Percentiles rank a stretch among this genome's conserved stretches.
Conservation (phyloP, 1,140 invertebrate genomes). For the Batillaria attramentaria region DNA sequence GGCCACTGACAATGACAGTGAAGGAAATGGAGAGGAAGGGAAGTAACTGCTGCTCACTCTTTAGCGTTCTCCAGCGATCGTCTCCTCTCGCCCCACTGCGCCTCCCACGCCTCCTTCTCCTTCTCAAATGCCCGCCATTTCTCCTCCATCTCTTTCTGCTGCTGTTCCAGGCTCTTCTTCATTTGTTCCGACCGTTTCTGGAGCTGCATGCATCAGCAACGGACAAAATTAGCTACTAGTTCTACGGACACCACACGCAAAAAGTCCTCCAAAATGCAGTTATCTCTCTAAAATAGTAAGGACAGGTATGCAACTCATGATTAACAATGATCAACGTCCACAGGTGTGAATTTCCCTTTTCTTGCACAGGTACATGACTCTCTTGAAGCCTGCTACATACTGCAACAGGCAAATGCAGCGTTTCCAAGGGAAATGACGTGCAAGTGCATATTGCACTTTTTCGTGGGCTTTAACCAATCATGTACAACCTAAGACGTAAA, state of each 20-base stretch:
- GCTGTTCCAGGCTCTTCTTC: constrained; percentile 76
- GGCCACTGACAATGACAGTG: background rate
- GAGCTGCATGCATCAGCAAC: constrained; percentile 54
- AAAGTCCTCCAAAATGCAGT: background rate
- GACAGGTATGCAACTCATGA: background rate
- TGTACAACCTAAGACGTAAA: no score
- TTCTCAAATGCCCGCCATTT: constrained; percentile 87
- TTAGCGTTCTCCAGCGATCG: constrained; percentile 66
- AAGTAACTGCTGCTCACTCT: constrained; percentile 56
- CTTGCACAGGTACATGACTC: no score
- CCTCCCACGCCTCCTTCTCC: constrained; percentile 92
- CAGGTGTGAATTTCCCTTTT: no score
- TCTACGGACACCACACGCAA: background rate
- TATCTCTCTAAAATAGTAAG: background rate
- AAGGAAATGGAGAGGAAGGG: background rate
- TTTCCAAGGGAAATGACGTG: no score
- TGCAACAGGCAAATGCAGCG: no score
- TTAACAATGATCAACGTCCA: no score
- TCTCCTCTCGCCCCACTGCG: constrained; percentile 69
- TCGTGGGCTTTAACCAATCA: no score
- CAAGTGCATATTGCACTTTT: no score
- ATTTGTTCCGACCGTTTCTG: constrained; percentile 72
- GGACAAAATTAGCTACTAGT: background rate
- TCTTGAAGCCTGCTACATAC: no score
- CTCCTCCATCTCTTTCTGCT: constrained; percentile 92